Evolutionary conservation across 2,888 invertebrate species (phyloP).

Genomic region (Amphimallon solstitiale): DNA sequence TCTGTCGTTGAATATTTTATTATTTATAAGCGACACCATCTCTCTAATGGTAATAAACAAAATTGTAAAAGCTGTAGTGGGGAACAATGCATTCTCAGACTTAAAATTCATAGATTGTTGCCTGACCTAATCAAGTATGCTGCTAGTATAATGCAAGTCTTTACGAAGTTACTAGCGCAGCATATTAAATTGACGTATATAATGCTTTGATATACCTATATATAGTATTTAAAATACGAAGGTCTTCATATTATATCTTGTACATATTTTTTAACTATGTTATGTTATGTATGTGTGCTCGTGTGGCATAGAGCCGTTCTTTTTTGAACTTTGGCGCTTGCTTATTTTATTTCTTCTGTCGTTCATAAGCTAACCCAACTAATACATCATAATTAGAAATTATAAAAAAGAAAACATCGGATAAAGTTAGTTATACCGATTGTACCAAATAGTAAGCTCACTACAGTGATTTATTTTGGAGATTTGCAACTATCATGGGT

Average conservation of each 20-base stretch:
- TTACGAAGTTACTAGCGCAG: conserved; percentile 21
- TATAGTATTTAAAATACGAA: not conserved
- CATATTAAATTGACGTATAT: conserved; percentile 20
- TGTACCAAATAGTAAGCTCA: too few species aligned
- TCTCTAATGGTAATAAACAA: not conserved
- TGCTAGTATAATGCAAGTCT: conserved; percentile 24
- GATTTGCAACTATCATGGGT: too few species aligned
- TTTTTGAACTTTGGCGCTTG: too few species aligned
- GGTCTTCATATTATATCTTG: not conserved
- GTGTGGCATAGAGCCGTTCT: not conserved
- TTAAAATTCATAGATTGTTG: conserved; percentile 31
- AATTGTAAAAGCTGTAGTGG: not conserved
- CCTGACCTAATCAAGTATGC: conserved; percentile 30
- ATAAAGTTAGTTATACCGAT: too few species aligned
- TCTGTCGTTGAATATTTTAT: too few species aligned
- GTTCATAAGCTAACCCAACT: too few species aligned
- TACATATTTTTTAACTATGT: not conserved
- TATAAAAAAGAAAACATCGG: too few species aligned
- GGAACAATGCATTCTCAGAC: conserved; percentile 24
- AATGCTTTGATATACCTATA: not conserved
- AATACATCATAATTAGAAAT: too few species aligned
- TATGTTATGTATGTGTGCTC: not conserved
- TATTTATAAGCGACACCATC: too few species aligned
- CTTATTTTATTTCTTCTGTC: too few species aligned
- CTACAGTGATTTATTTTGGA: too few species aligned